Conservation (phyloP, 2,888 invertebrate species). For the Drosophila helvetica region DNA sequence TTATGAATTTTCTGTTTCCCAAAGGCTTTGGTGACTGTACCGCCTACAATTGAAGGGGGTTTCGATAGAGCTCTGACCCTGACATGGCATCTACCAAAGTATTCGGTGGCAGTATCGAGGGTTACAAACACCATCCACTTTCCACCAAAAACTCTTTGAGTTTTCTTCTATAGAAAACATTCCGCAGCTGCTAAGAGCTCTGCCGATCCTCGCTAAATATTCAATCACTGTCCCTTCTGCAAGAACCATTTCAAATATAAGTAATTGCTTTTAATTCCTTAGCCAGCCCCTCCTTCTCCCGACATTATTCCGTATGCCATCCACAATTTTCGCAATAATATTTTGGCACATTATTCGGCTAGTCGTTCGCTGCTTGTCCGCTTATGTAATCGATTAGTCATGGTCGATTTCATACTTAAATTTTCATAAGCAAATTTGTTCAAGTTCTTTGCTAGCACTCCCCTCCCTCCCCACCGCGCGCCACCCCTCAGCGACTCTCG, state of each 20-base stretch:
- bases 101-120: no score
- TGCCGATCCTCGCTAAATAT: not conserved
- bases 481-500: conserved; percentile 14
- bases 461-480: conserved; percentile 16
- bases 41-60: no score
- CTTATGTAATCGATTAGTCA: conserved; percentile 60
- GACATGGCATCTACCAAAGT: no score
- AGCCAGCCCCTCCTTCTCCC: conserved; percentile 1
- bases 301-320: not conserved
- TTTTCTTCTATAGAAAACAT: no score
- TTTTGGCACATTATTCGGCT: conserved; percentile 30
- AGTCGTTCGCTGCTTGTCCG: conserved; percentile 24
- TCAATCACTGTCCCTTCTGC: conserved; percentile 3
- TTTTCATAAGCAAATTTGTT: conserved; percentile 64
- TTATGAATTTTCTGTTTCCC: no score
- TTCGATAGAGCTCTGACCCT: no score
- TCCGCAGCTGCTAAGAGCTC: not conserved
- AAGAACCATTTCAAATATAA: conserved; percentile 21
- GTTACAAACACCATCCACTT: no score
- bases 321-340: conserved; percentile 27
- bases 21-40: no score
- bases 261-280: conserved; percentile 58
- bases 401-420: conserved; percentile 69
- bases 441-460: conserved; percentile 15
- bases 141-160: no score